Percentiles rank a stretch among this genome's conserved stretches.
Conservation (phyloP, 1,140 invertebrate species). For the Orius insidiosus region DNA sequence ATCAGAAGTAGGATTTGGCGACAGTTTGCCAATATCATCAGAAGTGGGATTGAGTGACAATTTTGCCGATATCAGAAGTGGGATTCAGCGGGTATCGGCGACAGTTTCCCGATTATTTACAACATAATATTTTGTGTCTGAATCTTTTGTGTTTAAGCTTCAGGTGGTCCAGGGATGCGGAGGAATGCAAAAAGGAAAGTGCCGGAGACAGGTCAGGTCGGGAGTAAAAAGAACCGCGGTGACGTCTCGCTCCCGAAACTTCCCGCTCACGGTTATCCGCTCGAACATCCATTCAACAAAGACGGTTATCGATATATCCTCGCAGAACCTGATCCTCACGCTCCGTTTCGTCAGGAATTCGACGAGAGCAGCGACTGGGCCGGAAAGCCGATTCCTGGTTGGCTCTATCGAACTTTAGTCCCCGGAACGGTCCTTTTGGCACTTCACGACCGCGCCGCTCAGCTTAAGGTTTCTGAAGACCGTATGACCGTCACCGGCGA, state of each 20-base stretch:
- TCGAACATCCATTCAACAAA: constrained; percentile 96
- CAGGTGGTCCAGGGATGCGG: constrained; percentile 32
- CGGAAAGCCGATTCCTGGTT: constrained; percentile 92
- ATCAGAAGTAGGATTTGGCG: too few relatives aligned
- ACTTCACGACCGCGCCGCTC: constrained; percentile 86
- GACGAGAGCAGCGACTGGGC: constrained; percentile 95
- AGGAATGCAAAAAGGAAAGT: constrained; percentile 59
- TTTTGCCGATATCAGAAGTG: too few relatives aligned
- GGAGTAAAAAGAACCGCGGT: constrained; percentile 51
- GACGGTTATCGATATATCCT: constrained; percentile 94
- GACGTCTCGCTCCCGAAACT: constrained; percentile 58
- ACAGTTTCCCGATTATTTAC: too few relatives aligned
- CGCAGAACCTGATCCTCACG: constrained; percentile 94
- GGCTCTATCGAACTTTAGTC: constrained; percentile 81
- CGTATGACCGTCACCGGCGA: constrained; percentile 85
- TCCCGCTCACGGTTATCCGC: constrained; percentile 82
- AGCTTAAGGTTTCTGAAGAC: constrained; percentile 85
- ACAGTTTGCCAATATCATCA: too few relatives aligned
- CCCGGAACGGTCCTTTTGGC: constrained; percentile 79
- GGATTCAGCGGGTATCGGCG: too few relatives aligned
- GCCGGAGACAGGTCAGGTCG: constrained; percentile 40
- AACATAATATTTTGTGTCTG: too few relatives aligned
- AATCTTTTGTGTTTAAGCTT: too few relatives aligned
- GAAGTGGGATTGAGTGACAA: too few relatives aligned
- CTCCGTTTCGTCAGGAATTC: constrained; percentile 86